phyloP scores from a whole-genome alignment of 2,888 invertebrate species.

The Orchestes rusci region DNA sequence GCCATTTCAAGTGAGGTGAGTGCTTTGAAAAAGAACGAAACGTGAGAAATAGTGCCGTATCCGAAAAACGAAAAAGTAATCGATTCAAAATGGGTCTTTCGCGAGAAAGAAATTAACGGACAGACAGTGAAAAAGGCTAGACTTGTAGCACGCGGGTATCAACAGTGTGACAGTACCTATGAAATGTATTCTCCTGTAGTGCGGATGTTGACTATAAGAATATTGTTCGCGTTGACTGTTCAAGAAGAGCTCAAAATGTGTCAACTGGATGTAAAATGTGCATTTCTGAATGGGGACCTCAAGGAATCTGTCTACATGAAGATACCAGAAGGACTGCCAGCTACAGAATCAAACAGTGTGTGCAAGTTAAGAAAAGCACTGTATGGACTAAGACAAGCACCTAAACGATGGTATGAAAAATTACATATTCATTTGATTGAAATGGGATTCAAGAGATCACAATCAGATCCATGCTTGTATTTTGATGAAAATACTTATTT shows the following conservation, averaged over 20 bases:
- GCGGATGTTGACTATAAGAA: conserved; percentile 1
- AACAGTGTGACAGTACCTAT: neutral
- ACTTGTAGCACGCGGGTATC: conserved; percentile 3
- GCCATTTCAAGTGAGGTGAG: too few species aligned
- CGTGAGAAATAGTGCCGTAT: conserved; percentile 10
- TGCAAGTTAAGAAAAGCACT: neutral
- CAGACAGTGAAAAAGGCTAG: conserved; percentile 1
- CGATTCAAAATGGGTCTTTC: conserved; percentile 10
- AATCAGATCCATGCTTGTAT: too few species aligned
- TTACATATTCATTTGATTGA: neutral
- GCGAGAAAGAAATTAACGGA: conserved; percentile 2
- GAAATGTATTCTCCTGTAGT: conserved; percentile 2
- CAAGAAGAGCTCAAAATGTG: too few species aligned
- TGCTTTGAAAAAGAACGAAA: conserved; percentile 8
- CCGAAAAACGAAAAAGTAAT: conserved; percentile 6
- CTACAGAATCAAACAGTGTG: too few species aligned
- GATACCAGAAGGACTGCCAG: conserved; percentile 12
- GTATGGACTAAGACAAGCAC: neutral
- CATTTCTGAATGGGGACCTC: too few species aligned
- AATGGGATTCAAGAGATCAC: too few species aligned
- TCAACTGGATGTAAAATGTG: too few species aligned
- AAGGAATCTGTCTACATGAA: conserved; percentile 7
- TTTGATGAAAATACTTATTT: neutral
- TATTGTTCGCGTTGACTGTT: neutral
- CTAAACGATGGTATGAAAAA: neutral